A percentile compares a stretch with the other conserved stretches of the same genome.
Evolutionary conservation across 2,888 invertebrate genomes (phyloP).

Genomic region (Drosophila sordidula): DNA sequence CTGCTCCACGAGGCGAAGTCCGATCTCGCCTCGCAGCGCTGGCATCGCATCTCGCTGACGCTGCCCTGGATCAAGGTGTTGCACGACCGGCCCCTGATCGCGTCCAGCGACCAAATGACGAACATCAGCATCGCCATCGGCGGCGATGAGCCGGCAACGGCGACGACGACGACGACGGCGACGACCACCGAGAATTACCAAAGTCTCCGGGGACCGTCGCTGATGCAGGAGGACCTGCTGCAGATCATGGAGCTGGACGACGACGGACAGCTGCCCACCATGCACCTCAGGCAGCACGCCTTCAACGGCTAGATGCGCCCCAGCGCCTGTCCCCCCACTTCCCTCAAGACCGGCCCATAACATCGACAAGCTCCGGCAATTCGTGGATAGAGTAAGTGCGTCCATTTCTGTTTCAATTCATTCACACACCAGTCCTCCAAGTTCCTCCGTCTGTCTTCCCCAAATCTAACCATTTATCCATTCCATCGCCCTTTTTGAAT

Average conservation of each 20-base stretch:
- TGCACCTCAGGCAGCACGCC: not conserved
- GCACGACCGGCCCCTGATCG: not conserved
- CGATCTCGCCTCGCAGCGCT: slow-evolving; percentile 17
- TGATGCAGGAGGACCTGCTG: slow-evolving; percentile 38
- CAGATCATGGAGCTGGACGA: slow-evolving; percentile 34
- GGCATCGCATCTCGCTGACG: slow-evolving; percentile 47
- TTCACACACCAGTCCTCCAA: not conserved
- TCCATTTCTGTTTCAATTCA: not conserved
- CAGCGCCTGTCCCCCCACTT: not conserved
- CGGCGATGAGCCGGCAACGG: slow-evolving; percentile 3
- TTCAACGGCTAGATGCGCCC: not conserved
- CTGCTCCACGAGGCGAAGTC: not conserved
- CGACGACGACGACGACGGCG: not conserved
- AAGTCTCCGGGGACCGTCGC: slow-evolving; percentile 22
- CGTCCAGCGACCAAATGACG: slow-evolving; percentile 1
- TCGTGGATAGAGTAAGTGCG: slow-evolving; percentile 10
- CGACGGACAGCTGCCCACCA: not conserved
- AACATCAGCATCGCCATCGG: slow-evolving; percentile 9
- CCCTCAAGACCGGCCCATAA: not conserved
- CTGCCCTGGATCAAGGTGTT: slow-evolving; percentile 44
- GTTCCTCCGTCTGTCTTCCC: too few species aligned
- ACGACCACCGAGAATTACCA: slow-evolving; percentile 12
- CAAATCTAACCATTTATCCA: too few species aligned
- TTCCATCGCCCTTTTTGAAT: not conserved
- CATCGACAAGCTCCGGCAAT: not conserved